Conservation (phyloP, 2,888 invertebrate species). For the Busseola fusca region DNA sequence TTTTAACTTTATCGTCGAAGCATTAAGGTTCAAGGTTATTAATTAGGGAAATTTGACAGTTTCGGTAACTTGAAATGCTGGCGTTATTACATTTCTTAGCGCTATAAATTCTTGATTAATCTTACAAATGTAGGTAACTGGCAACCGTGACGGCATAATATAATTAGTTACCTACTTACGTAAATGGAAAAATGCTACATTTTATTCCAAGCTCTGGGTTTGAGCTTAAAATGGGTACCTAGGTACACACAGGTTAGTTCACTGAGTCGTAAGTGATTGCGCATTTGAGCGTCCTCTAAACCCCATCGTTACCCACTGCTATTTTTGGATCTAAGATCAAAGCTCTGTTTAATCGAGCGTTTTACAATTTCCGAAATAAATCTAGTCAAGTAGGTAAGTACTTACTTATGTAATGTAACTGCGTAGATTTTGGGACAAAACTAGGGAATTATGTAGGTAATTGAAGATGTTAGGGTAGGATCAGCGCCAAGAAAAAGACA, state of each 20-base stretch:
- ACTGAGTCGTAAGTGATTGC: slow-evolving; percentile 43
- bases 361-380: slow-evolving; percentile 20
- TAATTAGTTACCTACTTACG: background rate
- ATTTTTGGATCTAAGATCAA: slow-evolving; percentile 44
- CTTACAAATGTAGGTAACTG: background rate
- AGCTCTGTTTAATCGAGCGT: slow-evolving; percentile 27
- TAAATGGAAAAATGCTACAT: slow-evolving; percentile 5
- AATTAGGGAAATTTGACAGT: too few species aligned
- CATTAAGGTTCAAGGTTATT: too few species aligned
- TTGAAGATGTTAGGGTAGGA: background rate
- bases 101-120: slow-evolving; percentile 25
- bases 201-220: slow-evolving; percentile 2
- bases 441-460: background rate
- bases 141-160: slow-evolving; percentile 1
- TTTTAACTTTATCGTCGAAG: too few species aligned
- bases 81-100: background rate
- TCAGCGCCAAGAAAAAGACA: background rate
- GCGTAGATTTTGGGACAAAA: background rate
- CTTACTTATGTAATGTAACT: background rate
- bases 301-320: slow-evolving; percentile 29
- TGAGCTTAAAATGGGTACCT: slow-evolving; percentile 4
- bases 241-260: slow-evolving; percentile 10
- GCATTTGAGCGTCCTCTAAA: slow-evolving; percentile 36
- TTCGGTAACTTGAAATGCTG: too few species aligned
- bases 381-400: background rate